Evolutionary conservation across 2,797 vertebrate species (phyloP).

Genomic region (Pseudomugil tenellus): DNA sequence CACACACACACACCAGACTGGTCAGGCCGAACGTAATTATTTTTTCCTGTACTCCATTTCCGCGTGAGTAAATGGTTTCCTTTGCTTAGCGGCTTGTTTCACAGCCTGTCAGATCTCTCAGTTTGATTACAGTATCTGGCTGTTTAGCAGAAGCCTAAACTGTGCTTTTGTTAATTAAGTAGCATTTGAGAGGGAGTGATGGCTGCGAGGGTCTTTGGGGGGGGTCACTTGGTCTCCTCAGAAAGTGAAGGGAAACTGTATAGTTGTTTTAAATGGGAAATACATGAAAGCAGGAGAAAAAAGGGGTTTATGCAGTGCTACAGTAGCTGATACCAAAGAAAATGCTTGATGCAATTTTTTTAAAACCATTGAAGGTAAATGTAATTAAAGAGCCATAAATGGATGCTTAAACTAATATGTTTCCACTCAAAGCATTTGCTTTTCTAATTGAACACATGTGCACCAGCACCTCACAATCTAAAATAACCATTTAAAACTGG

Average conservation of each 20-base stretch:
- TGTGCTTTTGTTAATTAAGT: conserved; percentile 80
- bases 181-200: conserved; percentile 67
- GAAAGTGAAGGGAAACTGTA: conserved; percentile 58
- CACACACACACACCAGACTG: conserved; percentile 33
- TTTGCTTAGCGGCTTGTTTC: conserved; percentile 77
- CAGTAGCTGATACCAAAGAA: not conserved
- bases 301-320: not conserved
- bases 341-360: too few species aligned
- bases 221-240: conserved; percentile 70
- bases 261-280: conserved; percentile 54
- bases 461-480: too few species aligned
- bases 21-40: conserved; percentile 61
- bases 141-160: conserved; percentile 77
- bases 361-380: not conserved
- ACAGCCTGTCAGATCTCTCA: conserved; percentile 70
- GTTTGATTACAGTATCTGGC: conserved; percentile 78
- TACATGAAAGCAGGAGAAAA: conserved; percentile 6
- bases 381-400: not conserved
- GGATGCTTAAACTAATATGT: not conserved
- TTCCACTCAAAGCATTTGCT: not conserved
- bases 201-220: conserved; percentile 69
- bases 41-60: conserved; percentile 48
- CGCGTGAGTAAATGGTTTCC: conserved; percentile 53
- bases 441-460: not conserved
- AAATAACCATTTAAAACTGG: not conserved